Evolutionary conservation across 2,113 vertebrate species (phyloP), one percentile per base, ranked within the genome.

Genomic region (Malurus elegans): DNA sequence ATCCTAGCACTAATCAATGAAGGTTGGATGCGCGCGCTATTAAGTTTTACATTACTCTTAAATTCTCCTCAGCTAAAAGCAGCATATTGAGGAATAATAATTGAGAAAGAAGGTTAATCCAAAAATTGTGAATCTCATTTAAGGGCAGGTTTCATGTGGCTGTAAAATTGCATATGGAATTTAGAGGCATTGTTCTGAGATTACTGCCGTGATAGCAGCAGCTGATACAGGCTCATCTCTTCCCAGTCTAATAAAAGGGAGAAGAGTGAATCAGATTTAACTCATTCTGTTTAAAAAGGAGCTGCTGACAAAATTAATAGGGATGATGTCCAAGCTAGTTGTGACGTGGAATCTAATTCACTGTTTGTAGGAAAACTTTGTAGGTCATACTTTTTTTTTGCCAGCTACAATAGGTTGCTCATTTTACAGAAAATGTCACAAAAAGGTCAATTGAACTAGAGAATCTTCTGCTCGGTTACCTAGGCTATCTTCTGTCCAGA

Each of bases 1-100:
- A 74, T 53, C 69, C 82, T 92, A 82, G 23, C 42, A 93, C 85
- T 94, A 95, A 96, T 97, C 93, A 95, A 25, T 86, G 54, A 79
- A 76, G 34, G 5, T 60, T 93, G 71, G 56, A 60, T 86, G 40
- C 82, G 15, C 60, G 76, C 57, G 15, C 42, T 76, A n/a, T 67
- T 56, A 84, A 48, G 24, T 62, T 84, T 67, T 83, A 71, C 53
- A 40, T 26, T 48, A 11, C 44, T 45, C 85, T 88, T 10, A 5
- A 83, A 81, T 57, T 88, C 32, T 74, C 5, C 51, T 84, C 32
- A 44, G 25, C 38, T 73, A 42, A 80, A 91, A 86, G 70, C 10
- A 62, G 16, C 29, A 28, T 34, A 54, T 36, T 56, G 10, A 53
- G 24, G 28, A 82, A 81, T 51, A 92, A 71, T 16, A 44, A 60